Evolutionary conservation across 2,888 invertebrate genomes (phyloP).

Genomic region (Amblyteles armatorius): DNA sequence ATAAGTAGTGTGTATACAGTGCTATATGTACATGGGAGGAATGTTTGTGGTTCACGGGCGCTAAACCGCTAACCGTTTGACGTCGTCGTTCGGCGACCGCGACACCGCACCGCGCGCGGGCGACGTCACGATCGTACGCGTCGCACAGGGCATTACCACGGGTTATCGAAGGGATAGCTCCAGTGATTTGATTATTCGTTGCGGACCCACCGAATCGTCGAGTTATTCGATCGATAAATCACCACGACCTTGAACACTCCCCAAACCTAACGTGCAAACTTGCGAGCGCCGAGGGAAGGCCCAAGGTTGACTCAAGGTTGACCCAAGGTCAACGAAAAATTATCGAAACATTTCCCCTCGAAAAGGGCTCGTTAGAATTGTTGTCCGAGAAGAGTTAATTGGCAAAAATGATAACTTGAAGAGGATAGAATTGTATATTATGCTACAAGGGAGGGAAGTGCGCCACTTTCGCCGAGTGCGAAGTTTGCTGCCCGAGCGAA

Average conservation of each 20-base stretch:
- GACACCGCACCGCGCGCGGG: conserved; percentile 30
- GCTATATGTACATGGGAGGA: conserved; percentile 50
- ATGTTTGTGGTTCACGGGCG: conserved; percentile 62
- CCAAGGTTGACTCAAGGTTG: neutral
- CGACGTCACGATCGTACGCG: conserved; percentile 32
- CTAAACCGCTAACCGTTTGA: conserved; percentile 69
- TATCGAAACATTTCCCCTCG: neutral
- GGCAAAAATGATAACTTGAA: too few relatives aligned
- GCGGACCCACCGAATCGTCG: neutral
- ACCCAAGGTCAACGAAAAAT: neutral
- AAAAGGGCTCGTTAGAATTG: too few relatives aligned
- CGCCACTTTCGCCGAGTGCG: too few relatives aligned
- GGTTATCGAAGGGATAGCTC: neutral
- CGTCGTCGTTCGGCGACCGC: conserved; percentile 61
- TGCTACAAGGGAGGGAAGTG: too few relatives aligned
- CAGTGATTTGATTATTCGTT: neutral
- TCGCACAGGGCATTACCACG: neutral
- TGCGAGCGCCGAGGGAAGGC: neutral
- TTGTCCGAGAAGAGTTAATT: too few relatives aligned
- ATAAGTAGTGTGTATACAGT: conserved; percentile 49
- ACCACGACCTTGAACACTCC: neutral
- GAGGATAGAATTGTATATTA: too few relatives aligned
- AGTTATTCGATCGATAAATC: neutral
- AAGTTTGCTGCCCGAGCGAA: too few relatives aligned
- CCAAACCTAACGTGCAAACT: neutral